These are phyloP conservation scores for Netelia inedita DNA, from an alignment of 2,888 invertebrate species.

Conservation along the genomic window DNA sequence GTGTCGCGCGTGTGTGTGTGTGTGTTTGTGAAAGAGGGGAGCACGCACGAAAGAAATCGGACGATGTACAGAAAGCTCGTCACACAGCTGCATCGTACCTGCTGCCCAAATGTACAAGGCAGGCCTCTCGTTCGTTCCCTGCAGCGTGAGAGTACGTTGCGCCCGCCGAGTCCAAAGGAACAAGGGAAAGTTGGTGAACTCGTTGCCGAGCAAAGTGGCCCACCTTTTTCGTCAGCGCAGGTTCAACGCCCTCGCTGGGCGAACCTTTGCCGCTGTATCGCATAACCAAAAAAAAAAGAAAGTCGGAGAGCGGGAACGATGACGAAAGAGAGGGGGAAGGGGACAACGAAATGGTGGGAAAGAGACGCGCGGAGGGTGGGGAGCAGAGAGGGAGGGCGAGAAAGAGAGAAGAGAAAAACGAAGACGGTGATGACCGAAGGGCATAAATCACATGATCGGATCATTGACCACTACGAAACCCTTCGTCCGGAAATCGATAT, in stretches of 20 bases:
- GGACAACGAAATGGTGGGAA: slow-evolving; percentile 4
- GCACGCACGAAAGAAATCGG: neutral
- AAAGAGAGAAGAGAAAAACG: slow-evolving; percentile 9
- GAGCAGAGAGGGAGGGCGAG: neutral
- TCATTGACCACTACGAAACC: slow-evolving; percentile 32
- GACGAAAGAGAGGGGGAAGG: slow-evolving; percentile 38
- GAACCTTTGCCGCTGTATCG: slow-evolving; percentile 57
- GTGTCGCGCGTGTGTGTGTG: neutral
- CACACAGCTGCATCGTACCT: neutral
- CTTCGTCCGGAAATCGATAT: slow-evolving; percentile 61
- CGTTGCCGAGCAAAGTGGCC: slow-evolving; percentile 67
- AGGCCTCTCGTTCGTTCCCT: neutral
- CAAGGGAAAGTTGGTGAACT: slow-evolving; percentile 72
- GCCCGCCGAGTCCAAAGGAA: slow-evolving; percentile 44
- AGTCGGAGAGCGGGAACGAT: neutral
- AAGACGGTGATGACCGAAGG: slow-evolving; percentile 41
- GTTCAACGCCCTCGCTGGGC: slow-evolving; percentile 69
- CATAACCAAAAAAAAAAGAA: slow-evolving; percentile 39
- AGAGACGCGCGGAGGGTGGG: neutral
- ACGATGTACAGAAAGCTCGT: neutral
- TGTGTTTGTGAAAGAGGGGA: neutral
- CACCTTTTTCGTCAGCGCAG: slow-evolving; percentile 63
- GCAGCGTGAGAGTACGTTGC: slow-evolving; percentile 16
- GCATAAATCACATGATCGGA: slow-evolving; percentile 51
- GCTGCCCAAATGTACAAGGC: neutral